Conservation (phyloP, 2,113 vertebrate species). For the Apistogramma diplotaenia region DNA sequence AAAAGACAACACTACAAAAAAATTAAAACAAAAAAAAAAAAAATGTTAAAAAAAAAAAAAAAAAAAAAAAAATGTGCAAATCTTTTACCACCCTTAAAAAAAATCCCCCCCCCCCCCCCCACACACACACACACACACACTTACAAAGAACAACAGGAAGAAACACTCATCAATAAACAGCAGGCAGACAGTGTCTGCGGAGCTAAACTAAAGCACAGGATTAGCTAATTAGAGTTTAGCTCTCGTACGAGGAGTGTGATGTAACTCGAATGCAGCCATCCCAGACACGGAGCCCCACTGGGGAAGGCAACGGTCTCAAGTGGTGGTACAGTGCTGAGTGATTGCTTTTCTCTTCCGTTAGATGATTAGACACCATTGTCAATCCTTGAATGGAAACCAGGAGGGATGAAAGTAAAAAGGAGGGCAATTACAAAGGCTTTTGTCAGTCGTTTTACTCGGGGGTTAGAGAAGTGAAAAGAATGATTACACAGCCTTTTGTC, state of each 20-base stretch:
- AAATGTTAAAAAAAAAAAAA: too few relatives aligned
- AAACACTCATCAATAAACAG: slow-evolving; percentile 18
- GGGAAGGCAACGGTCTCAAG: slow-evolving; percentile 43
- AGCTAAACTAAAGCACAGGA: slow-evolving; percentile 26
- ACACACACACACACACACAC: too few relatives aligned
- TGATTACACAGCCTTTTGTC: slow-evolving; percentile 51
- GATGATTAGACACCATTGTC: slow-evolving; percentile 67
- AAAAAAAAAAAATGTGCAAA: too few relatives aligned
- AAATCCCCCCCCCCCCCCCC: too few relatives aligned
- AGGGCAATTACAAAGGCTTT: slow-evolving; percentile 64
- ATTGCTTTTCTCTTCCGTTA: slow-evolving; percentile 57
- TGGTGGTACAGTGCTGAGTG: slow-evolving; percentile 44
- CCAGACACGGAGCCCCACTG: slow-evolving; percentile 23
- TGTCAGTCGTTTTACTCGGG: slow-evolving; percentile 57
- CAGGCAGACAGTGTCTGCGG: background rate
- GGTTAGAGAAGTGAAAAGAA: slow-evolving; percentile 53
- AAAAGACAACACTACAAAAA: too few relatives aligned
- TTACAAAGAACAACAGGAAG: background rate
- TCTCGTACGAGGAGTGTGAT: slow-evolving; percentile 40
- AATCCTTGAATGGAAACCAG: slow-evolving; percentile 60
- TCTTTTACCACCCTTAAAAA: too few relatives aligned
- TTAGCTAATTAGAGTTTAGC: slow-evolving; percentile 60
- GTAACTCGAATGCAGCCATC: slow-evolving; percentile 52
- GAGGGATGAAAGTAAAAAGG: slow-evolving; percentile 62
- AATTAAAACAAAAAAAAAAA: too few relatives aligned